phyloP scores from a whole-genome alignment of 2,113 vertebrate species.

The Otis tarda region DNA sequence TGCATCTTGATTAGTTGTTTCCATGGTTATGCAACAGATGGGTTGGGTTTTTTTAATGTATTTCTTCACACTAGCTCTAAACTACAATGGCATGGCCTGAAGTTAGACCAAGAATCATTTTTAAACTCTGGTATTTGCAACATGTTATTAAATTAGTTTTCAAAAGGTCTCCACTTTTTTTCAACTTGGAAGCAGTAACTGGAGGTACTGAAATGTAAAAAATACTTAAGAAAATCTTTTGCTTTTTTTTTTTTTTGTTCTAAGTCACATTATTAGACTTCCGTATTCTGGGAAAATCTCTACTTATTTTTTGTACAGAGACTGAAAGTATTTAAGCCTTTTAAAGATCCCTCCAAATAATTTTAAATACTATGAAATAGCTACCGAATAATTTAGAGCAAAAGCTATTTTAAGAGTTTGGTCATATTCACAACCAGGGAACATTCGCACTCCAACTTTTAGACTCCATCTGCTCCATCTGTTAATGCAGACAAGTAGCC shows the following conservation, averaged over 20 bases:
- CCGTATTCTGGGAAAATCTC: not conserved
- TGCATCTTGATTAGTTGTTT: not conserved
- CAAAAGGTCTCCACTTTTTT: not conserved
- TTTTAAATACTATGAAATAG: not conserved
- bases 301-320: not conserved
- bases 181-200: not conserved
- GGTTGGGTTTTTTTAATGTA: rapidly evolving
- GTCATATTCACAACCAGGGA: not conserved
- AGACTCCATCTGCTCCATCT: not conserved
- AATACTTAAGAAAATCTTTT: not conserved
- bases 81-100: not conserved
- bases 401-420: not conserved
- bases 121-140: not conserved
- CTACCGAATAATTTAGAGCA: not conserved
- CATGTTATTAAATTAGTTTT: not conserved
- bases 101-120: not conserved
- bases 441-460: not conserved
- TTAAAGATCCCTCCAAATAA: not conserved
- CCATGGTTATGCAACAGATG: not conserved
- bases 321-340: not conserved
- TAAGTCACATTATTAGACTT: not conserved
- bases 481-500: not conserved
- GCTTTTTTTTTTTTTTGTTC: not conserved
- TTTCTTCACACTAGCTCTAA: not conserved
- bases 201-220: not conserved